Conservation (phyloP, 2,113 vertebrate genomes). For the Misgurnus mizolepis region DNA sequence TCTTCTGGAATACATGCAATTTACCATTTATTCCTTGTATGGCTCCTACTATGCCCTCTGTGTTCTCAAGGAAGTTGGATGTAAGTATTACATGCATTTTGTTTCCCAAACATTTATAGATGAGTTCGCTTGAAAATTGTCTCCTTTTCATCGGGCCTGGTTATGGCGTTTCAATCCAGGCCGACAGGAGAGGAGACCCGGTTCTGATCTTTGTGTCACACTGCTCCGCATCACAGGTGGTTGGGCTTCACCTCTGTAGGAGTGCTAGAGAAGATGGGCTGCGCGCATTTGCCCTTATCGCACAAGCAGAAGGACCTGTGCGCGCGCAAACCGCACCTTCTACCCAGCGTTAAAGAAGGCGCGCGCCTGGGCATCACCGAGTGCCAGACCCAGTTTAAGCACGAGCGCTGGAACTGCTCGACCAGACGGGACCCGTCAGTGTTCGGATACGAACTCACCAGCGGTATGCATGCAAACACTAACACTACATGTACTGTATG, state of each 20-base stretch:
- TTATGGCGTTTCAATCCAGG: constrained; percentile 26
- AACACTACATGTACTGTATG: no score
- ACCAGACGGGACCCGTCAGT: constrained; percentile 64
- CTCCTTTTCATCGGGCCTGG: not conserved
- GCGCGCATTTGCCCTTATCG: constrained; percentile 77
- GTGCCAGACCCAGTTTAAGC: constrained; percentile 88
- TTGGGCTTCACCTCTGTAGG: constrained; percentile 83
- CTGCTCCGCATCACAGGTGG: constrained; percentile 76
- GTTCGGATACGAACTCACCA: constrained; percentile 82
- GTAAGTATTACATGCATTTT: constrained; percentile 75
- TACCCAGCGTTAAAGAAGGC: constrained; percentile 85
- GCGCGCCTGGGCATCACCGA: constrained; percentile 85
- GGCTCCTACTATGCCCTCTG: constrained; percentile 76
- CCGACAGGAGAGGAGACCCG: constrained; percentile 14
- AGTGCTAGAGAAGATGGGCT: constrained; percentile 79
- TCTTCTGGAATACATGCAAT: constrained; percentile 71
- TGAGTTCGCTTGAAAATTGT: not conserved
- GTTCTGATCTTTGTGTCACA: constrained; percentile 24
- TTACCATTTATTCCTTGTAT: constrained; percentile 72
- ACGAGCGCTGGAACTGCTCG: constrained; percentile 93
- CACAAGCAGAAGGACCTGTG: constrained; percentile 85
- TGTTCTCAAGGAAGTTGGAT: constrained; percentile 83
- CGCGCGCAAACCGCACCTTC: constrained; percentile 82
- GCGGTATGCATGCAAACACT: constrained; percentile 76
- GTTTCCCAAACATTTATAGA: not conserved